Evolutionary conservation across 2,888 invertebrate genomes (phyloP).

Genomic region (Bhutanitis thaidina): DNA sequence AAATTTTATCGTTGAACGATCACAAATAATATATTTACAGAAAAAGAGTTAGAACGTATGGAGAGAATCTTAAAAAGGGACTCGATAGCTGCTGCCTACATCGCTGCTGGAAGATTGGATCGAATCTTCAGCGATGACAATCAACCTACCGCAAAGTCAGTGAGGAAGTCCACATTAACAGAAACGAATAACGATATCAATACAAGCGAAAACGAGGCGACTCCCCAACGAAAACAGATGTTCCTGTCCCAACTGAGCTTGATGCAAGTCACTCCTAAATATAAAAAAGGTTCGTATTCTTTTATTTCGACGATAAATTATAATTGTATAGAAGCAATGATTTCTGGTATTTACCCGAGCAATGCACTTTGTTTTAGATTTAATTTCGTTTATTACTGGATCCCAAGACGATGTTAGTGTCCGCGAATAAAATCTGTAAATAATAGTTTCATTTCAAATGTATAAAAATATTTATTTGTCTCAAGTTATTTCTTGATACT

Average conservation of each 20-base stretch:
- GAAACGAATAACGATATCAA: not conserved
- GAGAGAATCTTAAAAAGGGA: conserved; percentile 77
- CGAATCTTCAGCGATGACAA: conserved; percentile 51
- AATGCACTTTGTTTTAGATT: no score
- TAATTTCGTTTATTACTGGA: no score
- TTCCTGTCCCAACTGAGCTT: conserved; percentile 81
- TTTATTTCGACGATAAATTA: no score
- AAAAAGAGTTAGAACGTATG: conserved; percentile 80
- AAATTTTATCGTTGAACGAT: no score
- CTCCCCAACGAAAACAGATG: conserved; percentile 72
- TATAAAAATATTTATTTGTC: no score
- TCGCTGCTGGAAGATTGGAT: conserved; percentile 56
- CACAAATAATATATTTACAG: no score
- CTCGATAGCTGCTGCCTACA: conserved; percentile 73
- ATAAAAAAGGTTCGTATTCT: conserved; percentile 71
- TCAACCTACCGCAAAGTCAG: not conserved
- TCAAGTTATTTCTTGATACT: no score
- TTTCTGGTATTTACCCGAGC: no score
- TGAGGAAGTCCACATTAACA: not conserved
- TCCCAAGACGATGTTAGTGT: no score
- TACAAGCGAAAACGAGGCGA: conserved; percentile 29
- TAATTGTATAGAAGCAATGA: no score
- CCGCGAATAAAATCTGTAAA: no score
- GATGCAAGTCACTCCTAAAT: conserved; percentile 70
- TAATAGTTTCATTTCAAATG: no score